These are phyloP conservation scores for Ptiloglossa arizonensis DNA, from an alignment of 1,140 invertebrate species.

Conservation along the genomic window DNA sequence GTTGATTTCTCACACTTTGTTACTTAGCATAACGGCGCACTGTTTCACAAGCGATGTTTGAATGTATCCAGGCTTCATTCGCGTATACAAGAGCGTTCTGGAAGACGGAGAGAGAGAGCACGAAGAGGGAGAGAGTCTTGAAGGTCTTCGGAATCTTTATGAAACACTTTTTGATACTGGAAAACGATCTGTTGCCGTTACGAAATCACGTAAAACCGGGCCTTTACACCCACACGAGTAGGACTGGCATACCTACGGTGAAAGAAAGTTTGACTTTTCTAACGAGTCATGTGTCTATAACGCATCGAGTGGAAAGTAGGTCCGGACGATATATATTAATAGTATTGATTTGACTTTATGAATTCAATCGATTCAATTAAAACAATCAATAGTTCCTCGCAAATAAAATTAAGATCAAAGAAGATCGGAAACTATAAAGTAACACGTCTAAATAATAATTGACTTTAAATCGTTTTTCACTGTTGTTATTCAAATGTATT, in stretches of 20 bases:
- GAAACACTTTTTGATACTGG: constrained; percentile 64
- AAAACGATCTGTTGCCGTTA: constrained; percentile 61
- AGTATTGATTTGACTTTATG: background rate
- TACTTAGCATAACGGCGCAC: background rate
- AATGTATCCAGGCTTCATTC: background rate
- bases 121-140: background rate
- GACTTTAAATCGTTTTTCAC: too few species aligned
- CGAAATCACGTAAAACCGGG: constrained; percentile 68
- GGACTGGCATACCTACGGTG: constrained; percentile 24
- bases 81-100: background rate
- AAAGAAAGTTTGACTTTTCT: constrained; percentile 66
- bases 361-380: background rate
- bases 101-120: background rate
- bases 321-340: background rate
- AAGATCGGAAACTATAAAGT: too few species aligned
- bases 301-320: constrained; percentile 1
- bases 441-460: too few species aligned
- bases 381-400: too few species aligned
- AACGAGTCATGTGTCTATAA: constrained; percentile 56
- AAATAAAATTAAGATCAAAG: too few species aligned
- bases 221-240: constrained; percentile 59
- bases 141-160: constrained; percentile 56
- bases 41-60: constrained; percentile 25
- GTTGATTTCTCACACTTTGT: background rate
- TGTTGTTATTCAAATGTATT: too few species aligned